Evolutionary conservation across 1,140 invertebrate species (phyloP), one percentile per base, ranked within the genome.

Genomic region (Leptopilina clavipes): DNA sequence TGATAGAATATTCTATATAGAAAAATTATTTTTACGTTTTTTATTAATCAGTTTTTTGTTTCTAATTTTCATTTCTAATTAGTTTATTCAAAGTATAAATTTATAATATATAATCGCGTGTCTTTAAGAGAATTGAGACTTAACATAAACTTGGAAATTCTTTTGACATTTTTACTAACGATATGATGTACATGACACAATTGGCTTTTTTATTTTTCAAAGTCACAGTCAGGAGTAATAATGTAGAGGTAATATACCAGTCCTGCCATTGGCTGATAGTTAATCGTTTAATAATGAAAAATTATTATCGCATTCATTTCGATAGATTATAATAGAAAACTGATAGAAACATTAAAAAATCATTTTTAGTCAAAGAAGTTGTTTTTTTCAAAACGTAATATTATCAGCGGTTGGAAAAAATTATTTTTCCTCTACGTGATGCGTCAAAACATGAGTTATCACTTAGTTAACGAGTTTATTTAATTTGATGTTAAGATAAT

Each of bases 131-230:
- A n/a, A 37, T 31, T 65, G n/a, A n/a, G n/a, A 65, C 31, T 65
- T 65, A 65, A 31, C 22, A 31, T 22, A 65, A 65, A 22, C 59
- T 25, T 65, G 59, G 59, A 31, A 65, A 65, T n/a, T 31, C 59
- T 31, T n/a, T 65, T 31, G 25, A 25, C n/a, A 31, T 65, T 65
- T 65, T 65, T 65, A 65, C 22, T n/a, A 31, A 65, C 59, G 25
- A 31, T 31, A 3, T n/a, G 59, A n/a, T 65, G 22, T 22, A 65
- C 59, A 65, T 65, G 59, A 65, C 59, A 65, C 59, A 31, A 25
- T 65, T 31, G n/a, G 11, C n/a, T 65, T 65, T 65, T 65, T 65
- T 65, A 65, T 65, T 65, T 65, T 65, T 14, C 59, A 65, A 65
- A 65, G 59, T 37, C 59, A 31, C 11, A 52, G n/a, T 25, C 25